phyloP scores from a whole-genome alignment of 2,888 invertebrate genomes.

The Brachypterus glaber region DNA sequence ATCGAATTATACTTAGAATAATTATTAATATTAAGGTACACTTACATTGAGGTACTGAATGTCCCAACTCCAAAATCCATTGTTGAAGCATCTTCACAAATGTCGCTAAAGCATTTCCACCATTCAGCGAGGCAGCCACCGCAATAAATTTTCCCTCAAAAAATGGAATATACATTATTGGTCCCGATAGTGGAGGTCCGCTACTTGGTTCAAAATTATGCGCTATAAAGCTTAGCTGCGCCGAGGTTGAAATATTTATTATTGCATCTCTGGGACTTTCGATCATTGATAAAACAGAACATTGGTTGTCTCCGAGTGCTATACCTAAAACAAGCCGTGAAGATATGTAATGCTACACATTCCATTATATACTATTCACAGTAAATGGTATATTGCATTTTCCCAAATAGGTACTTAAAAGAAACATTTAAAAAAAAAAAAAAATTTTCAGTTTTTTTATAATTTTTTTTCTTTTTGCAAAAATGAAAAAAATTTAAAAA shows the following conservation, averaged over 20 bases:
- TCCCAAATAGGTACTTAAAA: too few relatives aligned
- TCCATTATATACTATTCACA: too few relatives aligned
- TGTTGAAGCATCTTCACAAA: conserved; percentile 72
- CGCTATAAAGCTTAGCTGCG: conserved; percentile 70
- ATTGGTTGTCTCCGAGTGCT: conserved; percentile 74
- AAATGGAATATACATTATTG: conserved; percentile 68
- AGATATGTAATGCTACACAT: too few relatives aligned
- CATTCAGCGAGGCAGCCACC: conserved; percentile 80
- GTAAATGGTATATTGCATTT: too few relatives aligned
- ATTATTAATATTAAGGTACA: conserved; percentile 5
- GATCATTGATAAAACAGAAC: conserved; percentile 70
- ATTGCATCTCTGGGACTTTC: conserved; percentile 58
- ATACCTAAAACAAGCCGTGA: too few relatives aligned
- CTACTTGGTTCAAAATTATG: conserved; percentile 43
- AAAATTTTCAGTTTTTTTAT: too few relatives aligned
- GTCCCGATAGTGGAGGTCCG: conserved; percentile 31
- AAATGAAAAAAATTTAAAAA: too few relatives aligned
- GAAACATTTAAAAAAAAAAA: too few relatives aligned
- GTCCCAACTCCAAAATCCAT: conserved; percentile 70
- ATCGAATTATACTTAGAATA: neutral
- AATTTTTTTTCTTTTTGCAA: too few relatives aligned
- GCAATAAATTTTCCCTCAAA: conserved; percentile 61
- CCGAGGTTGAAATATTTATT: conserved; percentile 79
- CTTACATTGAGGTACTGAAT: conserved; percentile 61
- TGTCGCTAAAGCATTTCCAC: conserved; percentile 68